Conservation (phyloP, 2,888 invertebrate species). For the Aricia artaxerxes region DNA sequence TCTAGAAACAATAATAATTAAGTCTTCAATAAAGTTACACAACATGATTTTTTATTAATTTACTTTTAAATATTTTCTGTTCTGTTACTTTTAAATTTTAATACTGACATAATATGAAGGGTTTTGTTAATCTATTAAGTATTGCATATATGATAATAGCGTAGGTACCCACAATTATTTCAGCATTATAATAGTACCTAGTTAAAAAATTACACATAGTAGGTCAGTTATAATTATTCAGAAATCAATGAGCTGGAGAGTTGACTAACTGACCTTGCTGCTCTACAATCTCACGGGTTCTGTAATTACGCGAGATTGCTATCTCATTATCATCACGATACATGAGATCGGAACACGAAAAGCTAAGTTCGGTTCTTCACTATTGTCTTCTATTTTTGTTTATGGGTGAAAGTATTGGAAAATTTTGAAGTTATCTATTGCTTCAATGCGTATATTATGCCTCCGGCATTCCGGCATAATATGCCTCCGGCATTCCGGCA, state of each 20-base stretch:
- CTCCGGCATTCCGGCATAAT: too few relatives aligned
- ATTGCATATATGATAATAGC: not conserved
- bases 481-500: too few relatives aligned
- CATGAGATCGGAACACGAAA: conserved; percentile 7
- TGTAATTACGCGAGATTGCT: conserved; percentile 1
- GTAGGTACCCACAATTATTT: not conserved
- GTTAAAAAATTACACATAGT: conserved; percentile 17
- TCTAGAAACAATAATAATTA: too few relatives aligned
- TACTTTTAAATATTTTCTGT: too few relatives aligned
- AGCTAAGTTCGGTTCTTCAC: not conserved
- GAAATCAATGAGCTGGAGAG: conserved; percentile 20
- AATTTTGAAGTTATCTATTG: not conserved
- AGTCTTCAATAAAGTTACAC: too few relatives aligned
- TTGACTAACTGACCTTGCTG: conserved; percentile 8
- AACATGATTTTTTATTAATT: too few relatives aligned
- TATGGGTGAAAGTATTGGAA: not conserved
- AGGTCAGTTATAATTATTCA: conserved; percentile 13
- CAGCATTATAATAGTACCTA: not conserved
- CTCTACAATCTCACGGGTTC: conserved; percentile 9
- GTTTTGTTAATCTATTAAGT: not conserved
- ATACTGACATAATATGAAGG: too few relatives aligned
- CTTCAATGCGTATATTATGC: not conserved
- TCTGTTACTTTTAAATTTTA: too few relatives aligned
- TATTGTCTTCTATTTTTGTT: not conserved
- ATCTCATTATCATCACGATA: conserved; percentile 20